phyloP scores from a whole-genome alignment of 35 echinoderm and acorn worm genomes.

The Lytechinus pictus region DNA sequence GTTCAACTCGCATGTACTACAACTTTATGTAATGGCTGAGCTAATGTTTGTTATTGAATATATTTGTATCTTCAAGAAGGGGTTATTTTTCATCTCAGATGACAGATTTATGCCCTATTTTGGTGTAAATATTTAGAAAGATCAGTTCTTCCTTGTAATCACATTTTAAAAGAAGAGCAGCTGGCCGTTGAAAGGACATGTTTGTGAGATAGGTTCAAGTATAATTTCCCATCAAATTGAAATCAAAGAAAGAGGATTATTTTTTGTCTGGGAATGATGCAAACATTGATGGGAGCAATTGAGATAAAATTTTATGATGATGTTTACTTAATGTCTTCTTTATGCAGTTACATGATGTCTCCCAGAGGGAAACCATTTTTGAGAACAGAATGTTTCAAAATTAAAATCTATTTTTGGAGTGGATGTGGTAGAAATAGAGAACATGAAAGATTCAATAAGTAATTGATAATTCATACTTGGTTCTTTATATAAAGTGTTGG shows the following conservation, averaged over 20 bases:
- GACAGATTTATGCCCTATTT: slow-evolving; percentile 47
- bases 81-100: slow-evolving; percentile 24
- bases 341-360: background rate
- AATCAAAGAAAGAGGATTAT: background rate
- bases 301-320: slow-evolving; percentile 38
- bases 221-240: background rate
- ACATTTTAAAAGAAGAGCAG: background rate
- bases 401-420: background rate
- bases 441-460: too few species aligned
- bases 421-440: background rate
- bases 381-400: background rate
- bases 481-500: too few species aligned
- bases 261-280: background rate
- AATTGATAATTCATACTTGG: too few species aligned
- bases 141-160: slow-evolving; percentile 3
- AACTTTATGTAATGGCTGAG: background rate
- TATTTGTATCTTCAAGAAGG: slow-evolving; percentile 4
- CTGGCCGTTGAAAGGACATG: background rate
- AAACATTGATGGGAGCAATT: background rate
- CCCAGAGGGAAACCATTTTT: background rate
- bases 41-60: slow-evolving; percentile 14
- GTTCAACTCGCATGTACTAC: background rate
- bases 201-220: background rate
- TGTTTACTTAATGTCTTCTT: slow-evolving; percentile 27
- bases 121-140: slow-evolving; percentile 33